These are phyloP conservation scores for Callospermophilus lateralis DNA, from an alignment of 2,113 vertebrate genomes.

Conservation along the genomic window DNA sequence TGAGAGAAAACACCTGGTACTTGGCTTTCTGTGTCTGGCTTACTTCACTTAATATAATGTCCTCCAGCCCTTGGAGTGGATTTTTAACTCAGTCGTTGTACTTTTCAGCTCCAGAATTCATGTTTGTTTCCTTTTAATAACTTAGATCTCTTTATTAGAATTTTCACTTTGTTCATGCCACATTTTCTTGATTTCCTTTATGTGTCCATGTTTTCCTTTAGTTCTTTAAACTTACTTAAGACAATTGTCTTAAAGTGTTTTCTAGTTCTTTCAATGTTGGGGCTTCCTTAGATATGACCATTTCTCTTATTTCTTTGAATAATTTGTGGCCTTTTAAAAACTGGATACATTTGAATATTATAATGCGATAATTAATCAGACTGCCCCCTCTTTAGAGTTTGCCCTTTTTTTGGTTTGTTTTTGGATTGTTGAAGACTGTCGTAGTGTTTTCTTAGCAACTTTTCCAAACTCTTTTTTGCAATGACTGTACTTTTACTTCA, in stretches of 20 bases:
- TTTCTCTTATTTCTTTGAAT: background rate
- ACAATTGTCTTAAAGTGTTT: background rate
- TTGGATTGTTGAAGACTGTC: background rate
- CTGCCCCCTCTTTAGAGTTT: background rate
- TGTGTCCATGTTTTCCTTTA: background rate
- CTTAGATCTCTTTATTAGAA: background rate
- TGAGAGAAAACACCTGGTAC: background rate
- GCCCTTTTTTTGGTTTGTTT: background rate
- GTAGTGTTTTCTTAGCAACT: background rate
- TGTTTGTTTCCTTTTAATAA: background rate
- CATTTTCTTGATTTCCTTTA: background rate
- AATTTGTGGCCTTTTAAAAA: background rate
- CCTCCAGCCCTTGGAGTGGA: background rate
- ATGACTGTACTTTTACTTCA: background rate
- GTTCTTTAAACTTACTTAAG: background rate
- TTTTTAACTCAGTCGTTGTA: background rate
- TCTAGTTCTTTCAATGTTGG: background rate
- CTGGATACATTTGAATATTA: background rate
- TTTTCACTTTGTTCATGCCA: background rate
- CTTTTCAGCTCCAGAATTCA: background rate
- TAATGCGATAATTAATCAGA: background rate
- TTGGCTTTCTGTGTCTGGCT: background rate
- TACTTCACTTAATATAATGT: background rate
- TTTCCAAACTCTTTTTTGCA: background rate
- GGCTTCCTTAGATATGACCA: background rate